phyloP scores from a whole-genome alignment of 1,140 invertebrate genomes.

The Zaprionus ornatus region DNA sequence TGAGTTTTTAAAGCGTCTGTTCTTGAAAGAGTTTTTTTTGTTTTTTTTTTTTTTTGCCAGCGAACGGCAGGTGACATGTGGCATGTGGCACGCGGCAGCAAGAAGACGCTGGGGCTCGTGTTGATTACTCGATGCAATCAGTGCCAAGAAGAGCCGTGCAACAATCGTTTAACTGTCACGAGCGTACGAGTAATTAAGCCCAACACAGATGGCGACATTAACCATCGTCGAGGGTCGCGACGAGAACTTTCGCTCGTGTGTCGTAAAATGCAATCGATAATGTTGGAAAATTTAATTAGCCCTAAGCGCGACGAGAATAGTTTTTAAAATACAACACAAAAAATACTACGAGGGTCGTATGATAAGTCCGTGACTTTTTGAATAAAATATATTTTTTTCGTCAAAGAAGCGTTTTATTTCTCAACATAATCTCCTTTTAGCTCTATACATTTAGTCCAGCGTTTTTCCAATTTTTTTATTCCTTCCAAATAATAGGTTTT shows the following conservation, averaged over 20 bases:
- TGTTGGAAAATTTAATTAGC: constrained; percentile 72
- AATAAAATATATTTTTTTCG: too few relatives aligned
- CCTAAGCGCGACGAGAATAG: constrained; percentile 43
- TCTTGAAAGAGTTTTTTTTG: constrained; percentile 23
- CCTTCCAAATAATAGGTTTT: too few relatives aligned
- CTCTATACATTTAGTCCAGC: too few relatives aligned
- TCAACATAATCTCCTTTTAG: too few relatives aligned
- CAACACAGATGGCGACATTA: constrained; percentile 37
- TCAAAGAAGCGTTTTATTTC: too few relatives aligned
- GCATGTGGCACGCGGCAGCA: constrained; percentile 27
- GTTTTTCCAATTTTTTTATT: too few relatives aligned
- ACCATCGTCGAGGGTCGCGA: neutral
- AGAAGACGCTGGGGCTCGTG: constrained; percentile 13
- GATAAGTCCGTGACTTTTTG: too few relatives aligned
- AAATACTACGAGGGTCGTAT: too few relatives aligned
- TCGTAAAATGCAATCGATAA: constrained; percentile 62
- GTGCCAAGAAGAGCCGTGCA: constrained; percentile 4
- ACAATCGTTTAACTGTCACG: constrained; percentile 15
- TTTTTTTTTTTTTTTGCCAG: neutral
- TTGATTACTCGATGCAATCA: constrained; percentile 41
- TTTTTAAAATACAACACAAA: constrained; percentile 7
- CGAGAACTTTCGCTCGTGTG: constrained; percentile 33
- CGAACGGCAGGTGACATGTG: constrained; percentile 7
- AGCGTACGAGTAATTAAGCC: constrained; percentile 51
- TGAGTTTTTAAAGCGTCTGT: constrained; percentile 48